Evolutionary conservation across 2,797 vertebrate species (phyloP).

Genomic region (Parotocinclus haroldoi): DNA sequence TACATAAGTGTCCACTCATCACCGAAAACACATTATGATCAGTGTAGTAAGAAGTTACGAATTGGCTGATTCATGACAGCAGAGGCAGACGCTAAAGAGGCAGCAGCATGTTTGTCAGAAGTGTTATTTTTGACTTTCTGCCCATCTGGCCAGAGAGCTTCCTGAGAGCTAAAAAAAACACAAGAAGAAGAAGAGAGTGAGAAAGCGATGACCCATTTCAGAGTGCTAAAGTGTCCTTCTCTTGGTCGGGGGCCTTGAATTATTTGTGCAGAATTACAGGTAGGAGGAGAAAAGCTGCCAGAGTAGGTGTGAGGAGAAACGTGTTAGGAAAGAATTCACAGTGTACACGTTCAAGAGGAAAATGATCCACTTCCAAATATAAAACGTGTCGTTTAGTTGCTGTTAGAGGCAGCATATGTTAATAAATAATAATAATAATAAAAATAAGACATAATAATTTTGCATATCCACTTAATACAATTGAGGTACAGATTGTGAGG

Average conservation of each 20-base stretch:
- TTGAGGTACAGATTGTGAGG: no score
- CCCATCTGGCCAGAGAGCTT: conserved; percentile 70
- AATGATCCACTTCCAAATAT: no score
- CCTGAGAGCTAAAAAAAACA: conserved; percentile 44
- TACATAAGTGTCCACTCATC: conserved; percentile 22
- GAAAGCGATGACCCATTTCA: conserved; percentile 68
- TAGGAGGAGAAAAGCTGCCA: conserved; percentile 23
- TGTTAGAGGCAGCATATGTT: no score
- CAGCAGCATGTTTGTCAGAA: conserved; percentile 67
- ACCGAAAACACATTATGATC: conserved; percentile 13
- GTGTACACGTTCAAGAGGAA: no score
- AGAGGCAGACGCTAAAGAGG: conserved; percentile 55
- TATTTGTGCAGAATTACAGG: conserved; percentile 54
- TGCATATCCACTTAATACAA: no score
- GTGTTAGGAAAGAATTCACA: conserved; percentile 2
- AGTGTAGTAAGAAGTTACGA: conserved; percentile 16
- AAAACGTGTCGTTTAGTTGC: no score
- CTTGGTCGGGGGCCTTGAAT: conserved; percentile 52
- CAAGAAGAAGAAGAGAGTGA: conserved; percentile 44
- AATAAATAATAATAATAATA: no score
- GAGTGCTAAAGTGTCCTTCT: conserved; percentile 60
- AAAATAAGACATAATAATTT: no score
- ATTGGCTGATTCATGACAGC: conserved; percentile 38
- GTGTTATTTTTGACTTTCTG: conserved; percentile 71
- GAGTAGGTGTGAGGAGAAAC: conserved; percentile 23